Base-by-base conservation (phyloP, 2,113 vertebrate genomes). In the Myocastor coypus region DNA sequence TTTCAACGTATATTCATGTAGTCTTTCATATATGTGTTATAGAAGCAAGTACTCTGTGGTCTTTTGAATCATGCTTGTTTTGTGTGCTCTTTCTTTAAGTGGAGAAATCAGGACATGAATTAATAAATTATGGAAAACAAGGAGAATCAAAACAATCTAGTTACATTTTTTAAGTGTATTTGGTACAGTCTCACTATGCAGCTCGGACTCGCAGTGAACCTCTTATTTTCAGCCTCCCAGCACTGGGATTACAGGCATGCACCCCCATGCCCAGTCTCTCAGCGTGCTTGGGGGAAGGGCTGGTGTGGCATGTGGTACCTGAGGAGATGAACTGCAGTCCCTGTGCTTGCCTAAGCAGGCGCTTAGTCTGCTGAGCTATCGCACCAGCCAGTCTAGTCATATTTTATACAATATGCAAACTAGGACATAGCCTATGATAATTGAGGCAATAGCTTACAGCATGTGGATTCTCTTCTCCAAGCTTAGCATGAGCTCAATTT, bases 41-140 rank as follows among this genome's bases (percentile, higher is more conserved):
- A 6, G 13, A 68, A 68, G 66, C 5, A 7, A 68, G 66, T 13
- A 34, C 66, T 80, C 59, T n/a, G 3, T 34, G 34, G 1, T 2
- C 34, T 89, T 83, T 89, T 88, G 30, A 34, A 46, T 77, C 26
- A 30, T 63, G 91, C 71, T 73, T 40, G 82, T 73, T 94, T 78
- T 37, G 19, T 34, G 12, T 37, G 11, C 6, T 94, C 50, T 46
- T 55, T 78, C 40, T 87, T 57, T 83, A 92, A 92, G 42, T 73
- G 71, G n/a, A 26, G 1, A 92, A 68, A 3, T 64, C 37, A 69
- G 64, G 52, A 71, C 80, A 28, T 37, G 40, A 63, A 57, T 30
- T 9, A 37, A 5, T 66, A n/a, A 91, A 17, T 28, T 22, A 80
- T 5, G 40, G 61, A 71, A 52, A 86, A 42, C n/a, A 90, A 88